phyloP scores from a whole-genome alignment of 2,888 invertebrate species.

The Ophion slaviceki region DNA sequence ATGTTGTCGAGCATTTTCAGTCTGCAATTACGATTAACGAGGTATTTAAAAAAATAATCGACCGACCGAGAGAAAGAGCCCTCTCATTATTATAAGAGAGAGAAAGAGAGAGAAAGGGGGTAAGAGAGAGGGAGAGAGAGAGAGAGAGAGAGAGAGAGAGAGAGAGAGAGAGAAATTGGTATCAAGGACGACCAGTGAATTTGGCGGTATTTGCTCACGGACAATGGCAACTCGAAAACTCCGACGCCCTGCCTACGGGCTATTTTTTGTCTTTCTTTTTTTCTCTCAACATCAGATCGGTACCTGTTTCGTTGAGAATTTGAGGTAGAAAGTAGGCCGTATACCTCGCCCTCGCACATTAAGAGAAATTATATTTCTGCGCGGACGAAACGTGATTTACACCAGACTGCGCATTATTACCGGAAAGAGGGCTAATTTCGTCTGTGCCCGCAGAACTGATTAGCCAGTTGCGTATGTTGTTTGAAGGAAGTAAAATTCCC shows the following conservation, averaged over 20 bases:
- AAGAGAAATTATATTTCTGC: constrained; percentile 23
- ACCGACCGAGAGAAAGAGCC: constrained; percentile 13
- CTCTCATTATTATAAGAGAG: constrained; percentile 20
- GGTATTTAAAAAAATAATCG: not conserved
- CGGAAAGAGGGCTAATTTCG: not conserved
- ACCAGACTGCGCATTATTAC: not conserved
- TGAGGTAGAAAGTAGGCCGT: constrained; percentile 58
- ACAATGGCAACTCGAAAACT: constrained; percentile 54
- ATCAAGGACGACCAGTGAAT: constrained; percentile 71
- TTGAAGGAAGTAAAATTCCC: too few relatives aligned
- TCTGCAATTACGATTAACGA: constrained; percentile 15
- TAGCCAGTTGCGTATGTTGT: too few relatives aligned
- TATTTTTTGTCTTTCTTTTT: constrained; percentile 13
- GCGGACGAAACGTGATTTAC: not conserved
- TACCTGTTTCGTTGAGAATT: constrained; percentile 45
- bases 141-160: too few relatives aligned
- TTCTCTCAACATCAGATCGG: constrained; percentile 40
- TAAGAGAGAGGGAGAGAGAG: constrained; percentile 16
- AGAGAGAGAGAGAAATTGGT: constrained; percentile 45
- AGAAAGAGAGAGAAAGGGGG: not conserved
- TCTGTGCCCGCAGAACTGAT: too few relatives aligned
- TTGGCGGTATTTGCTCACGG: constrained; percentile 54
- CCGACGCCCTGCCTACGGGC: constrained; percentile 58
- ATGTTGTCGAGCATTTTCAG: not conserved
- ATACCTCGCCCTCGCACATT: constrained; percentile 20